Base-by-base conservation (phyloP, 2,797 vertebrate genomes). In the Cephalopachus bancanus region DNA sequence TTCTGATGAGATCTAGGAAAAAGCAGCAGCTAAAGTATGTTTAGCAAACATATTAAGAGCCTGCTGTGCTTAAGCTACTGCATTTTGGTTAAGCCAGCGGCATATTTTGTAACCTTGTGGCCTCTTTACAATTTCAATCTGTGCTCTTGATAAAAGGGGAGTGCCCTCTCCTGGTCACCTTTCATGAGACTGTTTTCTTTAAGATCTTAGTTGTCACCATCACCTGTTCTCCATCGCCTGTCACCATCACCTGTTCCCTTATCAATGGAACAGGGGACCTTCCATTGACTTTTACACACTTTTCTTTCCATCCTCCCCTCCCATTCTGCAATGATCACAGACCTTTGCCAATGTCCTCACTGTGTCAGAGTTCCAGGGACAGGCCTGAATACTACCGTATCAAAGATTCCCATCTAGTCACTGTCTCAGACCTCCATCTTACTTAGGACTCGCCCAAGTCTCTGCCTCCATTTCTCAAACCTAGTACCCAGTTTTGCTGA, bases 141-240 rank as follows among this genome's bases (percentile, higher is more conserved):
- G 28, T 78, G 81, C 33, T 83, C 74, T 89, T 91, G 79, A 80
- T 67, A 78, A 87, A 95, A 96, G 75, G 55, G 84, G 83, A 95
- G 83, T 95, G 72, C 67, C 93, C 94, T 95, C 91, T 97, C 88
- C 91, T 69, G 74, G 85, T 20, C 69, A 83, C 37, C 30, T 95
- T 97, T 95, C n/a, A 65, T 64, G 33, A 72, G 30, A 90, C 49
- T 67, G 11, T 60, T 92, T 74, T 49, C 37, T 95, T 92, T 94
- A 60, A 95, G 75, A 83, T 88, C 49, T 33, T 53, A 64, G 44
- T 44, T 75, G 55, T 79, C 26, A 71, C 26, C 6, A 62, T 24
- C 51, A 44, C 9, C 79, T 91, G 87, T 49, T 26, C 55, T 16
- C 22, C 20, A 86, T 24, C 15, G 11, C 37, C 44, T 75, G 55